Percentiles rank a stretch among this genome's conserved stretches.
Conservation (phyloP, 2,797 vertebrate genomes). For the Rhinella marina region DNA sequence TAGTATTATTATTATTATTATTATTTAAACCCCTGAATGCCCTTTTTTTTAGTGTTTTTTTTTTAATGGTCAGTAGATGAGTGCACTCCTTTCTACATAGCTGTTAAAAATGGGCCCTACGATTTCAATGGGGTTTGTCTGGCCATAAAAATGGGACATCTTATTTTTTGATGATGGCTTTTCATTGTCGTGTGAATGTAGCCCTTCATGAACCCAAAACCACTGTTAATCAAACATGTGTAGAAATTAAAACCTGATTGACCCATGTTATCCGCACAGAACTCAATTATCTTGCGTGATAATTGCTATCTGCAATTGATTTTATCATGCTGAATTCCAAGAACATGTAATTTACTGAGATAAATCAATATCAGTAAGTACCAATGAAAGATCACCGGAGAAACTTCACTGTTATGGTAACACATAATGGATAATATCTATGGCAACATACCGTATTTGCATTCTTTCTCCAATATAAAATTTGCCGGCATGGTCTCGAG, state of each 20-base stretch:
- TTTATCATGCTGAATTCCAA: neutral
- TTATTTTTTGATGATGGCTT: no score
- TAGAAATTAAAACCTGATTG: neutral
- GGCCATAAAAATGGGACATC: no score
- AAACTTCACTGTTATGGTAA: neutral
- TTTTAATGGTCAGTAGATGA: no score
- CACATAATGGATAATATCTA: constrained; percentile 13
- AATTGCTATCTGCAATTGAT: neutral
- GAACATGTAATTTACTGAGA: neutral
- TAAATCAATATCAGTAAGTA: neutral
- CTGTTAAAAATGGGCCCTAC: no score
- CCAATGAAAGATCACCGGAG: neutral
- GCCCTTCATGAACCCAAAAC: neutral
- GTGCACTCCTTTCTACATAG: no score
- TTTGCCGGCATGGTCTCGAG: neutral
- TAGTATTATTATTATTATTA: no score
- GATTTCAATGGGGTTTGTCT: no score
- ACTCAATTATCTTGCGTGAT: neutral
- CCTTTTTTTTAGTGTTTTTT: no score
- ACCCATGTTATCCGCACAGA: neutral
- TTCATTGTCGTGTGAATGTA: no score
- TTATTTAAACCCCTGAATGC: no score
- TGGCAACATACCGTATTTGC: constrained; percentile 2
- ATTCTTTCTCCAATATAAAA: neutral
- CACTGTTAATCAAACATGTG: neutral